Evolutionary conservation across 37 sponge, comb jelly and placozoan genomes (phyloP).

Genomic region (Beroe forskalii): DNA sequence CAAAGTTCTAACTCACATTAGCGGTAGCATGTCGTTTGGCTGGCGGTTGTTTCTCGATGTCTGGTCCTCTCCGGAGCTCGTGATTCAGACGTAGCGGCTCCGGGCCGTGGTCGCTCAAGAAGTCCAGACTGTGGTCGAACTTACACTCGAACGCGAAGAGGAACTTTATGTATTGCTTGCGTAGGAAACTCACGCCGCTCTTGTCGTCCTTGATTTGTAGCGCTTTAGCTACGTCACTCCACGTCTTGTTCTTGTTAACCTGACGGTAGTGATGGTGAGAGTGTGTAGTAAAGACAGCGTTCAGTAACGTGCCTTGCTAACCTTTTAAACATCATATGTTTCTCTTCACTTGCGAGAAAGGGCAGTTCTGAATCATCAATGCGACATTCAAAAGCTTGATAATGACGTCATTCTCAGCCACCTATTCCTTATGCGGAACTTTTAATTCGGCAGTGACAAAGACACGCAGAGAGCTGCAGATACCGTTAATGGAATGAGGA

Average conservation of each 20-base stretch:
- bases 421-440: no score
- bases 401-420: no score
- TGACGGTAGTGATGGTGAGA: no score
- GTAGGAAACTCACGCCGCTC: constrained; percentile 40
- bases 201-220: constrained; percentile 59
- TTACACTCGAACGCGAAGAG: constrained; percentile 61
- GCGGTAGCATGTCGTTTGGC: constrained; percentile 42
- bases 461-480: no score
- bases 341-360: no score
- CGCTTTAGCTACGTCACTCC: constrained; percentile 54
- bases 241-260: constrained; percentile 44
- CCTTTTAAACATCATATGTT: no score
- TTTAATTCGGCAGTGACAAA: no score
- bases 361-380: no score
- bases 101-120: constrained; percentile 41
- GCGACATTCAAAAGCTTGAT: no score
- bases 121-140: constrained; percentile 57
- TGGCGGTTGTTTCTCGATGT: constrained; percentile 18
- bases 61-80: constrained; percentile 1
- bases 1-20: constrained; percentile 4
- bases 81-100: not conserved
- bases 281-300: no score
- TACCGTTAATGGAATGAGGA: no score
- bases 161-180: constrained; percentile 59
- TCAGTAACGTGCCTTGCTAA: no score